Evolutionary conservation across 2,888 invertebrate genomes (phyloP).

Genomic region (Ophion costatus): DNA sequence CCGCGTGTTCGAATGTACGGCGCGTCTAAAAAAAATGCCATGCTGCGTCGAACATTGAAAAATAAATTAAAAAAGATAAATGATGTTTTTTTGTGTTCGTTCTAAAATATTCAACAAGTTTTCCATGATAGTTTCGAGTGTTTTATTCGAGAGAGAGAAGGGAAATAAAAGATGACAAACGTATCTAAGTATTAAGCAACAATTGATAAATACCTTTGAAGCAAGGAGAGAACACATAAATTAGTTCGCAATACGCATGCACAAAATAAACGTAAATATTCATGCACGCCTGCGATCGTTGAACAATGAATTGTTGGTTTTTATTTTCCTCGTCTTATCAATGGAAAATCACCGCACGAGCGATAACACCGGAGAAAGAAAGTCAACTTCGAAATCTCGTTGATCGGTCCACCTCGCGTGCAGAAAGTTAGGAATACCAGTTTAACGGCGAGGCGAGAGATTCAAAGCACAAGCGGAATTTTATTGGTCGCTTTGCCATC

Average conservation of each 20-base stretch:
- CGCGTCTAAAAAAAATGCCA: slow-evolving; percentile 23
- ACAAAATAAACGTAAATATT: slow-evolving; percentile 14
- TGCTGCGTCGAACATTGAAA: slow-evolving; percentile 21
- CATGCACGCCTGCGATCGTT: slow-evolving; percentile 2
- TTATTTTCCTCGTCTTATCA: slow-evolving; percentile 21
- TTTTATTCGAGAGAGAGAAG: slow-evolving; percentile 4
- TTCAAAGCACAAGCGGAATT: not conserved
- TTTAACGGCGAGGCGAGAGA: not conserved
- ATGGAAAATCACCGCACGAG: slow-evolving; percentile 8
- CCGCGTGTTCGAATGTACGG: slow-evolving; percentile 18
- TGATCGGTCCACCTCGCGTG: slow-evolving; percentile 11
- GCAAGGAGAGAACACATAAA: slow-evolving; percentile 3
- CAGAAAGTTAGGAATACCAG: slow-evolving; percentile 1
- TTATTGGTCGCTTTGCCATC: not conserved
- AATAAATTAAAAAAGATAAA: slow-evolving; percentile 7
- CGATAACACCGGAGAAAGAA: not conserved
- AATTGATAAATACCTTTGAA: slow-evolving; percentile 46
- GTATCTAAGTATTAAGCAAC: slow-evolving; percentile 38
- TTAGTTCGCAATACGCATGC: slow-evolving; percentile 31
- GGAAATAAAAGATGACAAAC: slow-evolving; percentile 19
- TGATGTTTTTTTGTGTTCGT: not conserved
- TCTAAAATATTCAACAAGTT: slow-evolving; percentile 10
- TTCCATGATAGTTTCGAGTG: slow-evolving; percentile 31
- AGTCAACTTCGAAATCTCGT: not conserved
- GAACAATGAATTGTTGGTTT: slow-evolving; percentile 36